A percentile compares a stretch with the other conserved stretches of the same genome.
phyloP scores from a whole-genome alignment of 2,888 invertebrate species.

The Mechanitis mazaeus region DNA sequence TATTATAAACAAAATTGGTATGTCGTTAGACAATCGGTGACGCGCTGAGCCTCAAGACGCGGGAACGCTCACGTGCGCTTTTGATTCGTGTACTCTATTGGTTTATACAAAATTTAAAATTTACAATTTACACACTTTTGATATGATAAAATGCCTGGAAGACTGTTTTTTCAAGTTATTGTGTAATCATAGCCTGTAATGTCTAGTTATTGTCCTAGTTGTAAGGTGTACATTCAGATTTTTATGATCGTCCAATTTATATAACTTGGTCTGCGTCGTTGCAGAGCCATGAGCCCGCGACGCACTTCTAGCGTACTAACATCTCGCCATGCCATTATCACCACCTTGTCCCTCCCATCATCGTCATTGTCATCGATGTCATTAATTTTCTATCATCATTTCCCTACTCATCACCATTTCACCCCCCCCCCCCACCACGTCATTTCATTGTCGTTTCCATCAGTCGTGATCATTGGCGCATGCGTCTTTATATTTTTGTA shows the following conservation, averaged over 20 bases:
- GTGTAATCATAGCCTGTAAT: conserved; percentile 69
- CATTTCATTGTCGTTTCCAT: not conserved
- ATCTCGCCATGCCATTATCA: conserved; percentile 8
- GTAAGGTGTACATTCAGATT: conserved; percentile 51
- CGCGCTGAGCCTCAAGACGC: conserved; percentile 25
- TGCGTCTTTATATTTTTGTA: not conserved
- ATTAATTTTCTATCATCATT: conserved; percentile 6
- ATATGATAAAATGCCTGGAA: conserved; percentile 62
- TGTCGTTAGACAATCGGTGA: conserved; percentile 41
- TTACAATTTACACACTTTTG: conserved; percentile 75
- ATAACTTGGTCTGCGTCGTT: conserved; percentile 23
- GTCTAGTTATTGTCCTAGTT: conserved; percentile 69
- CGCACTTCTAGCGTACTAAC: conserved; percentile 28
- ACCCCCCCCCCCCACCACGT: not conserved
- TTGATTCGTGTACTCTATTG: conserved; percentile 63
- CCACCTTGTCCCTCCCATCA: not conserved
- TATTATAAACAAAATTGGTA: conserved; percentile 54
- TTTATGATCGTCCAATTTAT: conserved; percentile 35
- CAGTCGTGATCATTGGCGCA: not conserved
- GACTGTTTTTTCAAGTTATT: conserved; percentile 72
- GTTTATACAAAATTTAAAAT: conserved; percentile 47
- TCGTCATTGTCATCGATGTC: conserved; percentile 9
- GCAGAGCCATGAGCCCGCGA: conserved; percentile 21
- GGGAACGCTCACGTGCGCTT: conserved; percentile 44
- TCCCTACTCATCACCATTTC: conserved; percentile 1